These are phyloP conservation scores for Drosophila prosaltans DNA, from an alignment of 1,140 invertebrate species.

Conservation along the genomic window DNA sequence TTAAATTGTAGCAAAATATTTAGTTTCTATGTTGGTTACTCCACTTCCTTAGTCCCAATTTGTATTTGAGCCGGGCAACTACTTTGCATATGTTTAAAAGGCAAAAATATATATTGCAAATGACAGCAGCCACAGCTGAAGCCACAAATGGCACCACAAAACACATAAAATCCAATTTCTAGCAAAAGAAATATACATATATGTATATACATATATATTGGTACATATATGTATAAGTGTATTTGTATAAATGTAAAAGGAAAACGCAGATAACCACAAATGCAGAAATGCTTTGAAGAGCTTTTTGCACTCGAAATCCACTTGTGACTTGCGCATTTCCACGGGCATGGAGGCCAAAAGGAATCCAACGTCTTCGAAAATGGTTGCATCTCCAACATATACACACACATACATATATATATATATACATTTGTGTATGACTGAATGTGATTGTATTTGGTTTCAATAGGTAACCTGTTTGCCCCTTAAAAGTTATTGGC, in stretches of 20 bases:
- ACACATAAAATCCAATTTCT: slow-evolving; percentile 66
- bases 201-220: slow-evolving; percentile 4
- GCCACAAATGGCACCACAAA: slow-evolving; percentile 37
- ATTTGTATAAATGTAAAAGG: neutral
- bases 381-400: slow-evolving; percentile 44
- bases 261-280: slow-evolving; percentile 39
- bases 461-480: slow-evolving; percentile 32
- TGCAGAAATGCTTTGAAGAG: slow-evolving; percentile 41
- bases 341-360: slow-evolving; percentile 21
- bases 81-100: slow-evolving; percentile 29
- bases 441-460: slow-evolving; percentile 23
- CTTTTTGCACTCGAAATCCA: slow-evolving; percentile 64
- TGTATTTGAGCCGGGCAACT: neutral
- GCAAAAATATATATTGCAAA: slow-evolving; percentile 50
- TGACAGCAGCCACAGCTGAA: slow-evolving; percentile 33
- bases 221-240: neutral
- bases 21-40: too few species aligned
- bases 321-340: slow-evolving; percentile 65
- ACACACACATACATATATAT: slow-evolving; percentile 26
- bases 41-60: neutral
- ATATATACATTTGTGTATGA: neutral
- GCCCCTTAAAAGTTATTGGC: slow-evolving; percentile 14
- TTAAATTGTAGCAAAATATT: neutral
- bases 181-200: slow-evolving; percentile 4
- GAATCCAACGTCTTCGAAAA: slow-evolving; percentile 22